Evolutionary conservation across 2,888 invertebrate species (phyloP), one percentile per base, ranked within the genome.

Genomic region (Drosophila birchii): DNA sequence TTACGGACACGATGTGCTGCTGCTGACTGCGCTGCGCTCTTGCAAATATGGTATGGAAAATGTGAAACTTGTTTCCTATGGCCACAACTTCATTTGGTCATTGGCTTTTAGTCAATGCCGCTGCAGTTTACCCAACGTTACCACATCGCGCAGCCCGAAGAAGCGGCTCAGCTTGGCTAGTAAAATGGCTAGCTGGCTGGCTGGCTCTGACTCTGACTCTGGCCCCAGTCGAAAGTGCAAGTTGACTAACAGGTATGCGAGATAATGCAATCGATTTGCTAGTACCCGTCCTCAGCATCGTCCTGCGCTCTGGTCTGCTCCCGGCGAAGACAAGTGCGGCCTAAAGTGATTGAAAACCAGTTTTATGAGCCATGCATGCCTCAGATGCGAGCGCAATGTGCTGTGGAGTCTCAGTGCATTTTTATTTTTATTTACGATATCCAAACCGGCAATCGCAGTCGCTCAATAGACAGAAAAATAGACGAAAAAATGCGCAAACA

Each of bases 241-340:
- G 84, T 86, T 71, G 72, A 68, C 70, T 69, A 68, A 69, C 68
- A 43, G 76, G 74, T 75, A 73, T 80, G 70, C 74, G 58, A 73
- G 84, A 74, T 72, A 86, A 75, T 76, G 86, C 81, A 86, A 86
- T 88, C 79, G 89, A 86, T 88, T 88, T 80, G 41, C 71, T 45
- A 57, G 57, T 38, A 53, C 49, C 23, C 59, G 56, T 36, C 47
- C n/a, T 16, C 49, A 11, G 29, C 26, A 29, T 18, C 53, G 47
- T 55, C 38, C 41, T 38, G 60, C 55, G 43, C 23, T 23, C n/a
- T 45, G 45, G 64, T 26, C 47, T 49, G 62, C 41, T 59, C 29
- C 29, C 39, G 56, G 55, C 12, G 44, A 49, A 69, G 55, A 83
- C 78, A 83, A 69, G 81, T 80, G 74, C 68, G 47, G 59, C 67